These are phyloP conservation scores for Drosophila leonis DNA, from an alignment of 2,888 invertebrate species.

Conservation along the genomic window DNA sequence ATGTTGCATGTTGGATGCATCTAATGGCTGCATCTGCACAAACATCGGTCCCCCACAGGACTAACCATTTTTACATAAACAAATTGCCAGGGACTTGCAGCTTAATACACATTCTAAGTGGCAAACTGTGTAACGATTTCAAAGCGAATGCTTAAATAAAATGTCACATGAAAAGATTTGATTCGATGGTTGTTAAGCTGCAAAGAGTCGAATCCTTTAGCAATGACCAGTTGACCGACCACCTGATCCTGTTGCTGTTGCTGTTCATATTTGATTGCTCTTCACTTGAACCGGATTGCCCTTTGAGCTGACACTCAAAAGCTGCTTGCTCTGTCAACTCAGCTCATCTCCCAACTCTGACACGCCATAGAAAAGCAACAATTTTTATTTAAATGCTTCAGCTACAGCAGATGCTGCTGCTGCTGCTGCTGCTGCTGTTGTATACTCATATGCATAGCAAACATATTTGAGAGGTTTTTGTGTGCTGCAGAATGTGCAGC, in stretches of 20 bases:
- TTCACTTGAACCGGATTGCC: constrained; percentile 15
- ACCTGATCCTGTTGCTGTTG: background rate
- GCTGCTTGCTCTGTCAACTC: constrained; percentile 4
- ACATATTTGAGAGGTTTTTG: constrained; percentile 11
- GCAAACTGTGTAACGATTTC: background rate
- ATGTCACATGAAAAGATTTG: background rate
- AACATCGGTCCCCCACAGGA: background rate
- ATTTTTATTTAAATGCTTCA: constrained; percentile 46
- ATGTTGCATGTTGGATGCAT: constrained; percentile 16
- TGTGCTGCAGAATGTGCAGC: constrained; percentile 40
- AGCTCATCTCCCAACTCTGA: constrained; percentile 28
- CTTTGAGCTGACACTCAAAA: background rate
- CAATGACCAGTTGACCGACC: background rate
- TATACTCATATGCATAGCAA: constrained; percentile 20
- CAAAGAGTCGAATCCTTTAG: background rate
- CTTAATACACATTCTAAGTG: constrained; percentile 1
- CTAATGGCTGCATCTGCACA: background rate
- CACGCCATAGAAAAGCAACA: constrained; percentile 38
- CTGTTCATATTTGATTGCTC: constrained; percentile 13
- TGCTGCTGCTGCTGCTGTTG: constrained; percentile 9
- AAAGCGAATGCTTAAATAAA: background rate
- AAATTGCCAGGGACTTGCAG: constrained; percentile 10
- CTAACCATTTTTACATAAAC: constrained; percentile 16
- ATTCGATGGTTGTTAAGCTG: background rate
- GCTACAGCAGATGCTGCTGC: constrained; percentile 5